Evolutionary conservation across 2,888 invertebrate genomes (phyloP), one percentile per base, ranked within the genome.

Genomic region (Arctia plantaginis): DNA sequence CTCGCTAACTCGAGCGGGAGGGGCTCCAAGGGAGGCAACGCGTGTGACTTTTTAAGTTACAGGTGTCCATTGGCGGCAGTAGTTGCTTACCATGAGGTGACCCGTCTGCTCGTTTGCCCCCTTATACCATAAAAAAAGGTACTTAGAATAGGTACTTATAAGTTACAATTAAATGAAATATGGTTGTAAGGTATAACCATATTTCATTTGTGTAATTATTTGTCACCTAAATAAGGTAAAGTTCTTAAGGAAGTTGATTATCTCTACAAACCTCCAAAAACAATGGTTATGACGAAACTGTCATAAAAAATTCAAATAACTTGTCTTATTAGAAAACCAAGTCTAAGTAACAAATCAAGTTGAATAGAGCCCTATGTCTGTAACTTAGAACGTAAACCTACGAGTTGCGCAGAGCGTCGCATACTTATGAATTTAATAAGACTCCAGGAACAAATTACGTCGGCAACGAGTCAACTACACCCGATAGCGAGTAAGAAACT

Each of bases 361-460:
- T 62, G 18, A 47, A 23, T 18, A 51, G 41, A 72, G 70, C 77
- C 65, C 69, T 68, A 76, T 78, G 51, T 82, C 77, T 71, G 73
- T 85, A 86, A 84, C 90, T 90, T 88, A 85, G 79, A 82, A 87
- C 88, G 75, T 82, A 82, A 82, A 80, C 72, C 80, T 77, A 76
- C 80, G 81, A 78, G 85, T 82, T 82, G 86, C 86, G 83, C 85
- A 88, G 91, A 90, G 86, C 86, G 83, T 85, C 88, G 92, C 90
- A 91, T 92, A 92, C 92, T 93, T 92, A 93, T 91, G 92, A 93
- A 93, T 93, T 93, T 92, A 93, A 93, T 93, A 93, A 93, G 92
- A 88, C 88, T 87, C 84, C 81, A 80, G 85, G 90, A 92, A 93
- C 92, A 91, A 93, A 93, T 92, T 92, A 93, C 89, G 86, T 80